These are phyloP conservation scores for Pocillopora damicornis DNA, from an alignment of 64 coral and sea anemone genomes.

Conservation along the genomic window DNA sequence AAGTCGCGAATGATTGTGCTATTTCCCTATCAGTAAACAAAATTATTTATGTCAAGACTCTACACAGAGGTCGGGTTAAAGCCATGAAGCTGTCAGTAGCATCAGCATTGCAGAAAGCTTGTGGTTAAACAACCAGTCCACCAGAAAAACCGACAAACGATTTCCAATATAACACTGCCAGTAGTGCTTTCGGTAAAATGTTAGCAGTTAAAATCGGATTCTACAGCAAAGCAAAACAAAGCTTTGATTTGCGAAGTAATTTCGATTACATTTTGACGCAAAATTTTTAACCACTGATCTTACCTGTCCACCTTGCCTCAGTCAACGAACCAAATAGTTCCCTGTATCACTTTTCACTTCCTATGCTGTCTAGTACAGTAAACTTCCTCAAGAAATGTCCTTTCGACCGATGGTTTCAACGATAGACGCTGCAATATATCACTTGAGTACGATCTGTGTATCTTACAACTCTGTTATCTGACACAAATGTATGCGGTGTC, in stretches of 20 bases:
- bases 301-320: background rate
- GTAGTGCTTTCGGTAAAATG: background rate
- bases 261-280: background rate
- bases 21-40: background rate
- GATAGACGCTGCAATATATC: conserved; percentile 24
- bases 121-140: conserved; percentile 31
- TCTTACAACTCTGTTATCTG: background rate
- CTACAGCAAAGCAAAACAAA: background rate
- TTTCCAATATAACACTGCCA: background rate
- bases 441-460: background rate
- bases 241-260: conserved; percentile 9
- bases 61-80: conserved; percentile 16
- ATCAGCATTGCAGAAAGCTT: background rate
- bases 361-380: background rate
- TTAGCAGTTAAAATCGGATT: background rate
- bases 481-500: background rate
- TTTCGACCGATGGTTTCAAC: background rate
- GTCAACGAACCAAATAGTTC: background rate
- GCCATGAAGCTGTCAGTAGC: conserved; percentile 12
- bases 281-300: background rate
- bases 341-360: background rate
- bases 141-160: background rate
- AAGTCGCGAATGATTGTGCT: background rate
- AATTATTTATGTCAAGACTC: conserved; percentile 7
- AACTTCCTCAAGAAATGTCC: conserved; percentile 18